phyloP scores from a whole-genome alignment of 2,797 vertebrate genomes.

The Molossus molossus region DNA sequence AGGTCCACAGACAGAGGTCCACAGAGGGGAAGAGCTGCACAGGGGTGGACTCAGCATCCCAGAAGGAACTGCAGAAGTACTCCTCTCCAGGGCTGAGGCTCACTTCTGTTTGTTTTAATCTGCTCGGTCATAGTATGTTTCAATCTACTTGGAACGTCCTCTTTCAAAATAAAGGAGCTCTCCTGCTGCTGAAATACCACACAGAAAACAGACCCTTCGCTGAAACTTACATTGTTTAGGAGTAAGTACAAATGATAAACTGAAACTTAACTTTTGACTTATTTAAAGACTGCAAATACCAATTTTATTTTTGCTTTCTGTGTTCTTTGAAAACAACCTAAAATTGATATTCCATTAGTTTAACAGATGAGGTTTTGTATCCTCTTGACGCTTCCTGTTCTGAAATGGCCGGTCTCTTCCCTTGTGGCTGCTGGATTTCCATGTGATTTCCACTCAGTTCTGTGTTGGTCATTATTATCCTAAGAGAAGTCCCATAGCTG shows the following conservation, averaged over 20 bases:
- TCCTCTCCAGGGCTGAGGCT: not conserved
- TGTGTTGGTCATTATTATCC: rapidly evolving
- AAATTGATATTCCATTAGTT: not conserved
- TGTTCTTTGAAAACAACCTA: not conserved
- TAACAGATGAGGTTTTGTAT: not conserved
- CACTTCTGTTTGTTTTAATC: not conserved
- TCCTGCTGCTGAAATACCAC: not conserved
- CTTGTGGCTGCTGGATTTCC: rapidly evolving
- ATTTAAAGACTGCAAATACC: not conserved
- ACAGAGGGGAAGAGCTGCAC: not conserved
- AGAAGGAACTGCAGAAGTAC: rapidly evolving
- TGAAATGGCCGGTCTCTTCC: not conserved
- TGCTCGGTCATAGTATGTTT: not conserved
- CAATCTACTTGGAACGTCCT: not conserved
- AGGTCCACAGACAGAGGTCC: not conserved
- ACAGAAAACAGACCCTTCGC: not conserved
- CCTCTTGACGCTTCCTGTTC: not conserved
- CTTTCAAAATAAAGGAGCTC: not conserved
- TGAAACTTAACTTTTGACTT: not conserved
- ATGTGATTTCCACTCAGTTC: not conserved
- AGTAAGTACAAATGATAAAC: not conserved
- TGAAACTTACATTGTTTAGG: not conserved
- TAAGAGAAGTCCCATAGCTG: rapidly evolving
- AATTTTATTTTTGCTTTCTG: not conserved
- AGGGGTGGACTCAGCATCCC: rapidly evolving